These are phyloP conservation scores for Nesometra sesokonis DNA, from an alignment of 35 echinoderm and acorn worm genomes.

Conservation along the genomic window DNA sequence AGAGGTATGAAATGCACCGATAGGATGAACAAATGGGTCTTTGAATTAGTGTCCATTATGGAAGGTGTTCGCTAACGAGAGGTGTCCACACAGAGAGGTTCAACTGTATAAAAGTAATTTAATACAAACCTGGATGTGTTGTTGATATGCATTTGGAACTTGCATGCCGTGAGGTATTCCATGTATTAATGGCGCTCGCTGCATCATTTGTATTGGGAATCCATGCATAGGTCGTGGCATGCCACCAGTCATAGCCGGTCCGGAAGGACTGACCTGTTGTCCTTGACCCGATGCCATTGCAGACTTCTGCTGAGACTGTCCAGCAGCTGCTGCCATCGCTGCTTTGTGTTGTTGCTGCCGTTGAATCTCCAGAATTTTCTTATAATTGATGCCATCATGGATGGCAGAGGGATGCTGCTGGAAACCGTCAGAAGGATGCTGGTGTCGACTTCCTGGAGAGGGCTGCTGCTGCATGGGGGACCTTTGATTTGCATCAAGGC, in stretches of 20 bases:
- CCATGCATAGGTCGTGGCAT: not conserved
- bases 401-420: not conserved
- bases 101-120: no score
- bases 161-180: not conserved
- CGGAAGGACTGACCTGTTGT: not conserved
- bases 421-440: no score
- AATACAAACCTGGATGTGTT: not conserved
- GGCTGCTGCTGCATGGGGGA: not conserved
- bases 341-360: slow-evolving; percentile 15
- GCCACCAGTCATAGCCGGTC: not conserved
- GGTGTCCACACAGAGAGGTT: no score
- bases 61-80: no score
- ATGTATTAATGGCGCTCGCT: not conserved
- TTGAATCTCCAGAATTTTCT: not conserved
- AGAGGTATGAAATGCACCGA: no score
- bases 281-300: not conserved
- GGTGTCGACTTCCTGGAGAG: not conserved
- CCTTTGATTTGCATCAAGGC: not conserved
- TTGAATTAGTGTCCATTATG: no score
- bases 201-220: not conserved
- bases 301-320: not conserved
- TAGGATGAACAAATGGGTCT: no score
- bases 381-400: slow-evolving; percentile 4
- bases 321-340: not conserved
- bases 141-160: not conserved